Conservation (phyloP, 2,888 invertebrate species). For the Coleophora deauratella region DNA sequence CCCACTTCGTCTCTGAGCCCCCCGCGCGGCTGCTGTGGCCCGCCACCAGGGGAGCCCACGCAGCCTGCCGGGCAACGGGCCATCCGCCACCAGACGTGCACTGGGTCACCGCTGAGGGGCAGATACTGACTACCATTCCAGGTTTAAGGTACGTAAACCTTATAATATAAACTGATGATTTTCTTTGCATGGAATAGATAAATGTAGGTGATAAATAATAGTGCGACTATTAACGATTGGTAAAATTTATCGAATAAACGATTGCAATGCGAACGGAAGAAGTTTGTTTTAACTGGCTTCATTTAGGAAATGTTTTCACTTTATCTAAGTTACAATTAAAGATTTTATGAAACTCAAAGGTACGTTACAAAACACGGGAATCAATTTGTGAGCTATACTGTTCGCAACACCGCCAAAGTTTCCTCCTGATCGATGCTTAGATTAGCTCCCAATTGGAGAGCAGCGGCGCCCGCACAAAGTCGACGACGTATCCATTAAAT, state of each 20-base stretch:
- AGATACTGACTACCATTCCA: slow-evolving; percentile 60
- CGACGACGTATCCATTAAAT: slow-evolving; percentile 46
- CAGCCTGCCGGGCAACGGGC: slow-evolving; percentile 52
- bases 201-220: no score
- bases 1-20: slow-evolving; percentile 56
- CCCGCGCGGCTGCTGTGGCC: slow-evolving; percentile 62
- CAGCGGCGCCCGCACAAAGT: slow-evolving; percentile 31
- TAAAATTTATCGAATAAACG: no score
- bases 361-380: no score
- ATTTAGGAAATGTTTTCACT: no score
- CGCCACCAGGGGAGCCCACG: slow-evolving; percentile 56
- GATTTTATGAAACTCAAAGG: no score
- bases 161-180: no score
- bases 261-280: no score
- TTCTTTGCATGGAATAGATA: no score
- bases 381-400: no score
- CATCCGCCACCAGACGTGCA: slow-evolving; percentile 58
- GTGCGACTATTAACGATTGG: no score
- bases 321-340: no score
- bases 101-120: slow-evolving; percentile 65
- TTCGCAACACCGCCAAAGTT: background rate
- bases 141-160: slow-evolving; percentile 44
- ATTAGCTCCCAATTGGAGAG: slow-evolving; percentile 36
- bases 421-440: slow-evolving; percentile 32
- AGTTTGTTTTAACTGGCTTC: no score